Evolutionary conservation across 1,140 invertebrate species (phyloP).

Genomic region (Brachionus koreanus): DNA sequence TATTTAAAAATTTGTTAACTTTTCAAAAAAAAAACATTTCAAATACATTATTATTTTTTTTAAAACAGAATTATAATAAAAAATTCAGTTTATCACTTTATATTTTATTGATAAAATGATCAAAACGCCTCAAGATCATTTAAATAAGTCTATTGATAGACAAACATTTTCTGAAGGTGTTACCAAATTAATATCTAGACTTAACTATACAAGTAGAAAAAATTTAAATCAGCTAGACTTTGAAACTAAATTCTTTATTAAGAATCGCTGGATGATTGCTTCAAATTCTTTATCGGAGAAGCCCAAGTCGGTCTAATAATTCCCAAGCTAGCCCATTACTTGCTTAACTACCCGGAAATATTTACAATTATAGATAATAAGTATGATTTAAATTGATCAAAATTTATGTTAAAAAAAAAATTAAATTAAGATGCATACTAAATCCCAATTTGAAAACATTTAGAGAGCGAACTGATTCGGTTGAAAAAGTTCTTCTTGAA

Average conservation of each 20-base stretch:
- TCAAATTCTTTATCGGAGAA: constrained; percentile 72
- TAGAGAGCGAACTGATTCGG: neutral
- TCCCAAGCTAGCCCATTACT: constrained; percentile 72
- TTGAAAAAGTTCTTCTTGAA: neutral
- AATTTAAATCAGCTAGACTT: neutral
- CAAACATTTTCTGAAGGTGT: neutral
- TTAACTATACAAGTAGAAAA: neutral
- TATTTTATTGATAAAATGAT: neutral
- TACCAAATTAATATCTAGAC: neutral
- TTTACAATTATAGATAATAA: constrained; percentile 63
- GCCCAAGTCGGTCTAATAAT: constrained; percentile 79
- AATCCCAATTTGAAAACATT: neutral
- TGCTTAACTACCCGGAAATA: constrained; percentile 73
- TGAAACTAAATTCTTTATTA: neutral
- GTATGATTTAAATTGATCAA: neutral
- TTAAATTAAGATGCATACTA: constrained; percentile 1
- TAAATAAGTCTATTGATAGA: neutral
- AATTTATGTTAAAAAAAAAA: neutral
- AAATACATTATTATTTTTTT: too few species aligned
- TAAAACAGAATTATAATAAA: neutral
- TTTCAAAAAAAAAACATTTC: too few species aligned
- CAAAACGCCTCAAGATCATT: neutral
- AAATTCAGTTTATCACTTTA: neutral
- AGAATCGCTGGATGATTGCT: neutral
- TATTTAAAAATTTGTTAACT: too few species aligned